phyloP scores from a whole-genome alignment of 2,797 vertebrate genomes.

The Petrocephalus schoutedeni region DNA sequence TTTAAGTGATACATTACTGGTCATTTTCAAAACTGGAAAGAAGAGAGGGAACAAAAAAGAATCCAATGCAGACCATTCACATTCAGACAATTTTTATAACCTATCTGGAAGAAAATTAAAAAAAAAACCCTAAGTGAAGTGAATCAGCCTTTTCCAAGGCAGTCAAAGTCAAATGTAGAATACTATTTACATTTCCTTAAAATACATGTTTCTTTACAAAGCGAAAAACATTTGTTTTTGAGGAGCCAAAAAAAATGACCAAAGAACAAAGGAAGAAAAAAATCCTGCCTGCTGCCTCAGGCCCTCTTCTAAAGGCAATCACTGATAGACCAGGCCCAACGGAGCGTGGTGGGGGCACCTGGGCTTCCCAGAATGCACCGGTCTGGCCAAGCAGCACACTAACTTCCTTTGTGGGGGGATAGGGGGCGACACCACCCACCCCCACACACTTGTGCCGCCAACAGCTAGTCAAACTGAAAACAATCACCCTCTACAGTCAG shows the following conservation, averaged over 20 bases:
- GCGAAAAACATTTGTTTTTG: slow-evolving; percentile 57
- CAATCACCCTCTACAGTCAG: slow-evolving; percentile 31
- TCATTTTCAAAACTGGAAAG: slow-evolving; percentile 52
- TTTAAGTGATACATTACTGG: slow-evolving; percentile 53
- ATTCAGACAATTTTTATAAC: slow-evolving; percentile 46
- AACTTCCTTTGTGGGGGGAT: not conserved
- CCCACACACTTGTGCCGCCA: slow-evolving; percentile 17
- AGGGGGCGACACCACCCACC: slow-evolving; percentile 32
- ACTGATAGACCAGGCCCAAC: slow-evolving; percentile 32
- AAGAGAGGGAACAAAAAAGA: slow-evolving; percentile 54
- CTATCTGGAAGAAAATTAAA: slow-evolving; percentile 49
- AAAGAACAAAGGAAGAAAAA: slow-evolving; percentile 20
- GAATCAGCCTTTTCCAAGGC: slow-evolving; percentile 53
- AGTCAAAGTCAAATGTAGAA: slow-evolving; percentile 50
- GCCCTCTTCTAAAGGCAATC: slow-evolving; percentile 44
- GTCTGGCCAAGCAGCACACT: slow-evolving; percentile 45
- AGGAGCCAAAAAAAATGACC: slow-evolving; percentile 27
- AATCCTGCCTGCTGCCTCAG: slow-evolving; percentile 38
- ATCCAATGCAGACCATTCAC: slow-evolving; percentile 51
- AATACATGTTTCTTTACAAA: slow-evolving; percentile 48
- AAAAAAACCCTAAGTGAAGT: slow-evolving; percentile 43
- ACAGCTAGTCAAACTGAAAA: slow-evolving; percentile 26
- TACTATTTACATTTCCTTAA: slow-evolving; percentile 53
- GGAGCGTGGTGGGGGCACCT: slow-evolving; percentile 10
- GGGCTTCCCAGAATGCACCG: slow-evolving; percentile 49